A percentile compares a stretch with the other conserved stretches of the same genome.
Conservation (phyloP, 1,140 invertebrate genomes). For the Pseudomyrmex pallidus region DNA sequence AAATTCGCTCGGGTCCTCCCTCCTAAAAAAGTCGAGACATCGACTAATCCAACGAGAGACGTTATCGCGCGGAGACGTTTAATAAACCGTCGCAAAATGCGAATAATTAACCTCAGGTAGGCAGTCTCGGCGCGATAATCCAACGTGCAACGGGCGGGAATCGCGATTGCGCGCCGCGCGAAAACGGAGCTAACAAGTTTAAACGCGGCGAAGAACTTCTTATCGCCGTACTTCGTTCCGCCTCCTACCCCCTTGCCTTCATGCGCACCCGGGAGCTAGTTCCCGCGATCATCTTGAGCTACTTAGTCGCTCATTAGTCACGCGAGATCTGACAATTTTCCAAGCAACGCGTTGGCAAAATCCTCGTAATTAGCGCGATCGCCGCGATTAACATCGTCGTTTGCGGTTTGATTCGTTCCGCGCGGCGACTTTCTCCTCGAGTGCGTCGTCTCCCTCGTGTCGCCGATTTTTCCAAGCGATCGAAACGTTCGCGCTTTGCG, state of each 20-base stretch:
- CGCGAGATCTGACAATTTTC: slow-evolving; percentile 51
- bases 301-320: slow-evolving; percentile 55
- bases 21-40: not conserved
- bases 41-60: not conserved
- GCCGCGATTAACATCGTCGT: not conserved
- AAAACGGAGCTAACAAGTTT: slow-evolving; percentile 62
- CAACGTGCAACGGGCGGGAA: slow-evolving; percentile 37
- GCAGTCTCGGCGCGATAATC: slow-evolving; percentile 43
- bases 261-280: slow-evolving; percentile 23
- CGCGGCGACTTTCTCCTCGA: not conserved
- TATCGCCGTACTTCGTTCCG: slow-evolving; percentile 37
- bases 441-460: not conserved
- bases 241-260: slow-evolving; percentile 14
- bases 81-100: slow-evolving; percentile 50
- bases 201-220: slow-evolving; percentile 49
- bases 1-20: not conserved
- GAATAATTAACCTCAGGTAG: slow-evolving; percentile 58
- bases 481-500: too few species aligned
- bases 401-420: not conserved
- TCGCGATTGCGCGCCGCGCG: slow-evolving; percentile 49
- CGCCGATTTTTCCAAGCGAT: too few species aligned
- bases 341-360: slow-evolving; percentile 20
- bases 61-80: slow-evolving; percentile 52
- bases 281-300: slow-evolving; percentile 52
- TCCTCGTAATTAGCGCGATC: slow-evolving; percentile 39